Conservation (phyloP, 2,113 vertebrate species). For the Orthonyx spaldingii region DNA sequence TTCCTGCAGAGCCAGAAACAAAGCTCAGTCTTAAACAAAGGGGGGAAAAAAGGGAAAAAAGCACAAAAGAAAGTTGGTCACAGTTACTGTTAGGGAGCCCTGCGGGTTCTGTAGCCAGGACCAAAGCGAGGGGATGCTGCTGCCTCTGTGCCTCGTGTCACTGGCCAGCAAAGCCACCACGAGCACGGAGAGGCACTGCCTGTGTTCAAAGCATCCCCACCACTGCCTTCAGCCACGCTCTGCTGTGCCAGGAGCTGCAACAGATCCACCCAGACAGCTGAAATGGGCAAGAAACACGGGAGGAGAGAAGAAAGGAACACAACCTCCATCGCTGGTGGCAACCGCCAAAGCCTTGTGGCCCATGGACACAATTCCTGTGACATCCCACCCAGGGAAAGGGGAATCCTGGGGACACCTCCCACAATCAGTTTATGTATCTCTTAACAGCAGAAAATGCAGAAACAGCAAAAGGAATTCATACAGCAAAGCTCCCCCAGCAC, state of each 20-base stretch:
- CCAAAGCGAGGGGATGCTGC: slow-evolving; percentile 50
- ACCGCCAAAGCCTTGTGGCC: fast-evolving
- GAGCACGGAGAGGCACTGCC: slow-evolving; percentile 22
- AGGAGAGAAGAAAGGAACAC: neutral
- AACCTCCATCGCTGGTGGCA: neutral
- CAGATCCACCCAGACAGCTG: neutral
- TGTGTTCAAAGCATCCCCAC: neutral
- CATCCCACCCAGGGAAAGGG: neutral
- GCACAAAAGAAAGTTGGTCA: slow-evolving; percentile 55
- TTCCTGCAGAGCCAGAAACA: slow-evolving; percentile 58
- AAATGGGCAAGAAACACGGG: neutral
- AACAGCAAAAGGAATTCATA: neutral
- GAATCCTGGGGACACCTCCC: neutral
- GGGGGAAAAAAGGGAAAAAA: slow-evolving; percentile 23
- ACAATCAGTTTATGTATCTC: fast-evolving
- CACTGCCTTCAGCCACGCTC: neutral
- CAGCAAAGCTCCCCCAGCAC: neutral
- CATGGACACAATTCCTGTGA: fast-evolving
- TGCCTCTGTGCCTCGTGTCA: slow-evolving; percentile 51
- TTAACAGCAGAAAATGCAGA: neutral
- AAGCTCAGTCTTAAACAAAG: slow-evolving; percentile 62
- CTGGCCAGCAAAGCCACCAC: slow-evolving; percentile 42
- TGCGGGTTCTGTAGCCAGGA: slow-evolving; percentile 23
- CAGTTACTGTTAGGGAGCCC: slow-evolving; percentile 52
- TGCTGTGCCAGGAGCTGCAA: neutral